Evolutionary conservation across 2,113 vertebrate species (phyloP).

Genomic region (Cochlearius cochlearius): DNA sequence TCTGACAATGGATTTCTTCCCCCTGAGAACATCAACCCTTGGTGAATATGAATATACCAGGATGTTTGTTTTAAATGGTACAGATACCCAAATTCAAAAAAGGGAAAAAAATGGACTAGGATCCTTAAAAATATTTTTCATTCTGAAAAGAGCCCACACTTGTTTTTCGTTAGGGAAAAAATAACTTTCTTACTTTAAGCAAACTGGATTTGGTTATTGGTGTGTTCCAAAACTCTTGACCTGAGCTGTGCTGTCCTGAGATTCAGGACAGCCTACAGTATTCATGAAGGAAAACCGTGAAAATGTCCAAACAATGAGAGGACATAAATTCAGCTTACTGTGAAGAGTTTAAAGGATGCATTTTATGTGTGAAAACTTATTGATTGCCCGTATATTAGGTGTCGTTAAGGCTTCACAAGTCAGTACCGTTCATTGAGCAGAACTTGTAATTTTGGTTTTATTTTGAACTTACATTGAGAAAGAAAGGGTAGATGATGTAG

Average conservation of each 20-base stretch:
- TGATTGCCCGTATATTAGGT: neutral
- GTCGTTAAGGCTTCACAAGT: neutral
- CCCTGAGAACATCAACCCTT: neutral
- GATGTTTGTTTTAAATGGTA: neutral
- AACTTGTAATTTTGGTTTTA: neutral
- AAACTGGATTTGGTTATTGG: neutral
- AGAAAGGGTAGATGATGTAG: neutral
- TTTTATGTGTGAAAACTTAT: slow-evolving; percentile 13
- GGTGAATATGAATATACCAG: neutral
- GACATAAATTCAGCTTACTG: slow-evolving; percentile 19
- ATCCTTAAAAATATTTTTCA: neutral
- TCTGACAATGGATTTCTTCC: neutral
- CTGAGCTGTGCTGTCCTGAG: neutral
- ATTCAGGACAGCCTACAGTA: slow-evolving; percentile 1
- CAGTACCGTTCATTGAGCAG: neutral
- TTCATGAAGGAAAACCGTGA: slow-evolving; percentile 29
- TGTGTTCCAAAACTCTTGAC: slow-evolving; percentile 26
- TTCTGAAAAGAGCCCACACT: neutral
- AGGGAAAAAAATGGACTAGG: neutral
- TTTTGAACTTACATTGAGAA: neutral
- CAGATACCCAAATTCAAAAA: neutral
- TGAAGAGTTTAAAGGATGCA: neutral
- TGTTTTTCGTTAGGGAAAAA: neutral
- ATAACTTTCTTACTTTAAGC: neutral
- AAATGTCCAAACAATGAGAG: neutral